Evolutionary conservation across 1,140 invertebrate genomes (phyloP), one percentile per base, ranked within the genome.

Genomic region (Dendroctonus valens): DNA sequence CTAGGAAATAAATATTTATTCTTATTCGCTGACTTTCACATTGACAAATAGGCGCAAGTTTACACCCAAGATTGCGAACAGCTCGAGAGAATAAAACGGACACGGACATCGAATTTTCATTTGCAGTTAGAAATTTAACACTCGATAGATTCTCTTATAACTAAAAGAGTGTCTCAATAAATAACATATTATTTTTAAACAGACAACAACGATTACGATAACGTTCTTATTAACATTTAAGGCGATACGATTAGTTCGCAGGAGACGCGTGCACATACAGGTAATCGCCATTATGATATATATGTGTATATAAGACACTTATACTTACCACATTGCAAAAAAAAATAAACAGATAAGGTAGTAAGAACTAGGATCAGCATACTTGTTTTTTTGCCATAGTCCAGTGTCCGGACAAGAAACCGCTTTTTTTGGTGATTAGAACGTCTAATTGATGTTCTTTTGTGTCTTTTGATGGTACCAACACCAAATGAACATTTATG

Each of bases 181-280:
- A 58, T 52, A 65, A 58, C 63, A 37, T 51, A 65, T 65, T 59
- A 50, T 64, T 41, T 51, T 65, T 57, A 65, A 65, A 65, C 63
- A 65, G 63, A 65, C 63, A 65, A 65, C 63, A 65, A 59, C 50
- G 58, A 65, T 65, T 65, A 65, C 55, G 42, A 48, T 64, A 65
- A 65, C 51, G 14, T 65, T 65, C 44, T 65, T 51, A 50, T 58
- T 59, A 58, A 65, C 51, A 58, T 59, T 64, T 64, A 51, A 64
- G 52, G 62, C 62, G 62, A 64, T 44, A 64, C 52, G 38, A 46
- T 55, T 39, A 64, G 40, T 44, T 14, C 62, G 41, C 51, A 48
- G 49, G 15, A 59, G 11, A 52, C 44, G 62, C 41, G 52, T 64
- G 52, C 53, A 49, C 46, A 44, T 53, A 40, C n/a, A 40, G 39